These are phyloP conservation scores for Bilobella aurantiaca DNA, from an alignment of 1,140 invertebrate species.

Conservation along the genomic window DNA sequence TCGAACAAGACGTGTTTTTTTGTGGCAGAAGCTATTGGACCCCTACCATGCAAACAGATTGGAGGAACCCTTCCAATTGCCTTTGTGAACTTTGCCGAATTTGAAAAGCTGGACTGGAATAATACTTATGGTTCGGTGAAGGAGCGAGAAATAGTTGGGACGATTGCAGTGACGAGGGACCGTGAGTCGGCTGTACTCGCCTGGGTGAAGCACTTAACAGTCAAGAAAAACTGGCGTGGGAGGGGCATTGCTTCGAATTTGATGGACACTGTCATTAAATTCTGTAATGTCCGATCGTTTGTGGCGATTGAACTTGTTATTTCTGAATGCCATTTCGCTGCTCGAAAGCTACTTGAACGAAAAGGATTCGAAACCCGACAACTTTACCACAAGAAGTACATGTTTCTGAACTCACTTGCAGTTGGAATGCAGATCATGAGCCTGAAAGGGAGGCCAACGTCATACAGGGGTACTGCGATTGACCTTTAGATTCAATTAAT, in stretches of 20 bases:
- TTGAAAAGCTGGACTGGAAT: constrained; percentile 22
- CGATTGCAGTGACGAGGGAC: constrained; percentile 42
- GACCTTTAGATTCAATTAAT: not conserved
- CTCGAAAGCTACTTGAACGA: constrained; percentile 44
- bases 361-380: constrained; percentile 47
- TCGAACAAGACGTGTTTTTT: constrained; percentile 44
- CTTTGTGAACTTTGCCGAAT: constrained; percentile 19
- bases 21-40: constrained; percentile 43
- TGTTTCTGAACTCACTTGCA: constrained; percentile 40
- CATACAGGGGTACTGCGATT: not conserved
- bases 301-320: constrained; percentile 43
- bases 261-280: constrained; percentile 39
- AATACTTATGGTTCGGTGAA: not conserved
- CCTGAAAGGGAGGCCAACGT: constrained; percentile 18
- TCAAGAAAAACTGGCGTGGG: constrained; percentile 41
- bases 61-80: constrained; percentile 40
- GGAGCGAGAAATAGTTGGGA: constrained; percentile 41
- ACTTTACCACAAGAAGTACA: constrained; percentile 45
- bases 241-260: constrained; percentile 43
- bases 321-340: constrained; percentile 46
- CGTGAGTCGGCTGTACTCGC: constrained; percentile 42
- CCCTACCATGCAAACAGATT: constrained; percentile 34
- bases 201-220: constrained; percentile 45
- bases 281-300: constrained; percentile 44
- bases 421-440: constrained; percentile 42